Evolutionary conservation across 2,113 vertebrate genomes (phyloP), one percentile per base, ranked within the genome.

Genomic region (Leptobrachium leishanense): DNA sequence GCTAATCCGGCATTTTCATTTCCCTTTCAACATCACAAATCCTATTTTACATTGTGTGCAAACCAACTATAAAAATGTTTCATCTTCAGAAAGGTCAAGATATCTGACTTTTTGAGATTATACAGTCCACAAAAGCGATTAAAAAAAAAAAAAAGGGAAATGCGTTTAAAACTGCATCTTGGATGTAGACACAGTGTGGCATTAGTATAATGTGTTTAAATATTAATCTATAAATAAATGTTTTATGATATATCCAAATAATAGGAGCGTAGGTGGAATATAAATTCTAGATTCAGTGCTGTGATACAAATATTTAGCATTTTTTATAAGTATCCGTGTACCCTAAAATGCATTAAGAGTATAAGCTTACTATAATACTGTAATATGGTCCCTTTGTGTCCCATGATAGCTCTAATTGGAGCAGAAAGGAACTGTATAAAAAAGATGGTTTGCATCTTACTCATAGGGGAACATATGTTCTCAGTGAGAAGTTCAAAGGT

Each of bases 221-320:
- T 77, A 77, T 77, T 70, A 63, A 77, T 77, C 65, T 50, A 11
- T 70, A 77, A 50, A 40, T 77, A 71, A 70, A 77, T 77, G 76
- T 70, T 70, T 77, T 77, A 77, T 71, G 39, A 77, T 64, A 15
- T 53, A 71, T 50, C 76, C 55, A 70, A 77, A 71, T 71, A 77
- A 71, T 50, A 63, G 46, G 55, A 77, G 71, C 68, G 57, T 50
- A 44, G 4, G 4, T 50, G 46, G 20, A 31, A 31, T 31, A 31
- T 50, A 50, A 50, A 50, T 5, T 50, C 46, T 50, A 50, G 46
- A 31, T 31, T 31, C 20, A 31, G 20, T 31, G 20, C 20, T 31
- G 20, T 31, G 20, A 31, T 31, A 31, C 20, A 31, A 31, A 31
- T 31, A 31, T 31, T 31, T 31, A 31, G 20, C 20, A 31, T 31